A percentile compares a stretch with the other conserved stretches of the same genome.
phyloP scores from a whole-genome alignment of 2,888 invertebrate species.

The Amphipyra berbera region DNA sequence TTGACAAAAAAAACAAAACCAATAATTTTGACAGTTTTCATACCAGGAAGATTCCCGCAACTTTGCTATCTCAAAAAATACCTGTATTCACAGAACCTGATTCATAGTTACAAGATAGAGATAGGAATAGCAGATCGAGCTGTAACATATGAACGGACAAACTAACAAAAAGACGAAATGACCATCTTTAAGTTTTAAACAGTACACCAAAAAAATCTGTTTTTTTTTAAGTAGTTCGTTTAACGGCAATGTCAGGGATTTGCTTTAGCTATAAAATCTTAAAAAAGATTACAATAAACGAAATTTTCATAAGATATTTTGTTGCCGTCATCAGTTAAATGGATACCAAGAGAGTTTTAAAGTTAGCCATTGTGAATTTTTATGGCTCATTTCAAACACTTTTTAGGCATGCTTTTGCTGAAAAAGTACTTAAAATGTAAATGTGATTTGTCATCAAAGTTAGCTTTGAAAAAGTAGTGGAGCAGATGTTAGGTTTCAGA shows the following conservation, averaged over 20 bases:
- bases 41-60: no score
- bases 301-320: slow-evolving; percentile 61
- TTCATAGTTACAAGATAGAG: no score
- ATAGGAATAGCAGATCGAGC: no score
- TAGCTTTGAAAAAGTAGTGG: slow-evolving; percentile 25
- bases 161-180: no score
- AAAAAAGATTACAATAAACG: slow-evolving; percentile 56
- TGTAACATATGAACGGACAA: no score
- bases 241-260: neutral
- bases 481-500: slow-evolving; percentile 19
- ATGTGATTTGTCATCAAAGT: slow-evolving; percentile 40
- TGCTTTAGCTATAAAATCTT: slow-evolving; percentile 10
- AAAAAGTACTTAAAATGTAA: slow-evolving; percentile 44
- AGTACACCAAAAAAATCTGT: no score
- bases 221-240: no score
- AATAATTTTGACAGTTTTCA: no score
- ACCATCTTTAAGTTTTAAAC: no score
- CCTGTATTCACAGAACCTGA: no score
- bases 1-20: no score
- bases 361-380: slow-evolving; percentile 61
- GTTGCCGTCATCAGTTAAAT: slow-evolving; percentile 63
- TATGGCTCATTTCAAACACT: slow-evolving; percentile 53
- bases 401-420: slow-evolving; percentile 34
- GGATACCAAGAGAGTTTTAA: slow-evolving; percentile 53
- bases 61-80: no score